Conservation (phyloP, 2,888 invertebrate genomes). For the Tineola bisselliella region DNA sequence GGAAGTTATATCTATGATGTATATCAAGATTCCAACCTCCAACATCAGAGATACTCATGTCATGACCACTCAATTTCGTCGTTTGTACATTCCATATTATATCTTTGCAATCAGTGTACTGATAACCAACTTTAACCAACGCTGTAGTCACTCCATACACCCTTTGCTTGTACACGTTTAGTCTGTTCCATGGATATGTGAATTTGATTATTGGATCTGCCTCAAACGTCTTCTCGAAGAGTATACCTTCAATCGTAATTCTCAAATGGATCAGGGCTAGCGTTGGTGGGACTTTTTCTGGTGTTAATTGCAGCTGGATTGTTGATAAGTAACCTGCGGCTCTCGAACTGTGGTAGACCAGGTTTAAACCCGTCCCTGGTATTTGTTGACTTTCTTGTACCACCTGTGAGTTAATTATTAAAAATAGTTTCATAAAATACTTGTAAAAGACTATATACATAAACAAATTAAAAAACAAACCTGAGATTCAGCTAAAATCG, state of each 20-base stretch:
- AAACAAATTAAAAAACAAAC: too few relatives aligned
- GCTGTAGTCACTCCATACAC: constrained; percentile 97
- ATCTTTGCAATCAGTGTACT: constrained; percentile 91
- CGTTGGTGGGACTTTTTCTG: constrained; percentile 81
- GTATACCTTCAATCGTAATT: constrained; percentile 94
- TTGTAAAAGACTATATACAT: too few relatives aligned
- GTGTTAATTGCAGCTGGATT: constrained; percentile 90
- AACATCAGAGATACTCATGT: constrained; percentile 96
- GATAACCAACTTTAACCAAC: constrained; percentile 94
- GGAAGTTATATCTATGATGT: constrained; percentile 97
- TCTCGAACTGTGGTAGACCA: constrained; percentile 96
- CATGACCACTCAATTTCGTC: constrained; percentile 93
- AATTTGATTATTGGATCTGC: constrained; percentile 97
- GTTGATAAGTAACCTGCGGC: constrained; percentile 94
- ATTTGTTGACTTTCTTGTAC: constrained; percentile 95
- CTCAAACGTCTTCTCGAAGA: constrained; percentile 93
- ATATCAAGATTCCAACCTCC: constrained; percentile 98
- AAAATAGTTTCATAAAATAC: not conserved
- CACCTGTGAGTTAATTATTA: constrained; percentile 64
- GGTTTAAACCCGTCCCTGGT: constrained; percentile 92
- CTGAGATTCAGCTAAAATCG: constrained; percentile 89
- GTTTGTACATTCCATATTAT: constrained; percentile 97
- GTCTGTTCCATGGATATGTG: constrained; percentile 96
- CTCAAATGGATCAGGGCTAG: constrained; percentile 89
- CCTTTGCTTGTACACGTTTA: constrained; percentile 95